Evolutionary conservation across 1,140 invertebrate genomes (phyloP).

Genomic region (Bathynomus jamesi): DNA sequence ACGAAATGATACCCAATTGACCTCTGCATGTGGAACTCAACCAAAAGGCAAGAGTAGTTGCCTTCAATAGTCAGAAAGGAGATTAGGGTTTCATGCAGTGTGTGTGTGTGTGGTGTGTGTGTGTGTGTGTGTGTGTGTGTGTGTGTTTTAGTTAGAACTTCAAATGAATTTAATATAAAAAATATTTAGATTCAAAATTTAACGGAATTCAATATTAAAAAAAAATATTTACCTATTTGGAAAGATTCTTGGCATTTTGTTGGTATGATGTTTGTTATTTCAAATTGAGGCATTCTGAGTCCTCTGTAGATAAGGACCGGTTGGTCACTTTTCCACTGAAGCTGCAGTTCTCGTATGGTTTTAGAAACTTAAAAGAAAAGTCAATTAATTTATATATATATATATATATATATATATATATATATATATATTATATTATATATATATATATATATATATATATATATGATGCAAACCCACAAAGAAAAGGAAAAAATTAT

Average conservation of each 20-base stretch:
- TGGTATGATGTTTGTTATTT: constrained; percentile 29
- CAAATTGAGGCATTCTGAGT: constrained; percentile 47
- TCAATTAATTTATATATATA: background rate
- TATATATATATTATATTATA: constrained; percentile 4
- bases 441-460: constrained; percentile 11
- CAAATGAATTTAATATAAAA: no score
- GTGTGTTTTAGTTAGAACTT: no score
- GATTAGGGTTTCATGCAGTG: no score
- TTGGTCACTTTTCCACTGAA: constrained; percentile 46
- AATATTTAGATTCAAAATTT: no score
- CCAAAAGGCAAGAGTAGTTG: constrained; percentile 55
- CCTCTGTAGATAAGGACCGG: constrained; percentile 47
- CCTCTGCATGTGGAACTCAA: constrained; percentile 50
- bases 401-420: background rate
- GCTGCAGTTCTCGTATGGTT: constrained; percentile 46
- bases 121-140: no score
- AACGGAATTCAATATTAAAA: no score
- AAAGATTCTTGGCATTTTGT: constrained; percentile 16
- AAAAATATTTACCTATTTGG: constrained; percentile 13
- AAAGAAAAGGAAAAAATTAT: no score
- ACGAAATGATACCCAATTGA: constrained; percentile 56
- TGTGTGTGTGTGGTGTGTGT: no score
- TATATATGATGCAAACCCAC: background rate
- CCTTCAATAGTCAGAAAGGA: constrained; percentile 47
- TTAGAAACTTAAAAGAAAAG: constrained; percentile 45